Base-by-base conservation (phyloP, 2,888 invertebrate species). In the Plutella xylostella region DNA sequence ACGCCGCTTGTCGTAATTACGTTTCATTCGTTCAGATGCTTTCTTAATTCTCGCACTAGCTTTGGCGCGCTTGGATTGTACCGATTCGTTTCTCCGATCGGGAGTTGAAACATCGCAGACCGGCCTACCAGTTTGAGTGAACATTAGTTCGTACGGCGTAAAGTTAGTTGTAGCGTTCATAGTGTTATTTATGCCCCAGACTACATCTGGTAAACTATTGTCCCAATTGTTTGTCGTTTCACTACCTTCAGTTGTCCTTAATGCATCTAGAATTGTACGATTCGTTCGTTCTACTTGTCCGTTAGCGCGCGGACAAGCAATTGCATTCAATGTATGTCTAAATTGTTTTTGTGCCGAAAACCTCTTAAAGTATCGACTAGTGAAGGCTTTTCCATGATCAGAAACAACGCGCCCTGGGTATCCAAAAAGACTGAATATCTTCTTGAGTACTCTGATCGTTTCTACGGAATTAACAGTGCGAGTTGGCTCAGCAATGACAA, bases 181-280 rank as follows among this genome's bases (percentile, higher is more conserved):
- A 11, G 55, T 54, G 31, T 56, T 55, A 43, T 59, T 59, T n/a
- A 59, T 58, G 9, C 57, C 56, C 57, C 52, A 57, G 17, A 42
- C 17, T n/a, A 42, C 42, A 25, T 42, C 21, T n/a, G 42, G 31
- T 18, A 31, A 18, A 9, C 11, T 18, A 20, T 31, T 42, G 15
- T 14, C 20, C 39, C 39, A 39, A n/a, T 21, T 39, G 9, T 25
- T 51, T 5, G 28, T n/a, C 28, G 28, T 28, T 9, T 55, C 48
- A 25, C 48, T 51, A 7, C 52, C 54, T 6, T 57, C 53, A 2
- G 51, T 48, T 0, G 54, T 45, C 0, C 56, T 48, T 20, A 56
- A 43, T 0, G 51, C 51, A 47, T 54, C 25, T 2, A 57, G 33
- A 11, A 57, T 48, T 0, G 53, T 58, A 0, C 56, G 44, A 42